These are phyloP conservation scores for Ophraella communa DNA, from an alignment of 2,888 invertebrate species.

Conservation along the genomic window DNA sequence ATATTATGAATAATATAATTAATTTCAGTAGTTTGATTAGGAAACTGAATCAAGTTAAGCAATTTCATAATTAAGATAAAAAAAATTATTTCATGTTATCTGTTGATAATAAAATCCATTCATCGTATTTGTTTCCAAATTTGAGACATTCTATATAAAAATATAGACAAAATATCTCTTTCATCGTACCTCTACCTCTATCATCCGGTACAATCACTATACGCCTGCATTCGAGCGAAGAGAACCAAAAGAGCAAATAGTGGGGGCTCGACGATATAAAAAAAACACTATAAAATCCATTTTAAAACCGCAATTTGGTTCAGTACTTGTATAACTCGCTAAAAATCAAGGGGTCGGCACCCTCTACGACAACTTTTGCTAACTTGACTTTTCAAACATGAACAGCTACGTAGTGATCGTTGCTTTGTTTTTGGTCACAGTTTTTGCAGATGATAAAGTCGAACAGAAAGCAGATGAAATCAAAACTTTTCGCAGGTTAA, in stretches of 20 bases:
- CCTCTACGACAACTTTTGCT: slow-evolving; percentile 11
- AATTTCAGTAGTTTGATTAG: no score
- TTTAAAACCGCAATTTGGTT: neutral
- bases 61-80: no score
- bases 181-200: slow-evolving; percentile 5
- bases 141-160: no score
- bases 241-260: slow-evolving; percentile 1
- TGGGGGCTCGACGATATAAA: neutral
- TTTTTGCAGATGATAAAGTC: slow-evolving; percentile 47
- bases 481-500: slow-evolving; percentile 80
- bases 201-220: neutral
- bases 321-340: slow-evolving; percentile 8
- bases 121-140: no score
- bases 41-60: no score
- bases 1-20: no score
- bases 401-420: slow-evolving; percentile 62
- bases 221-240: slow-evolving; percentile 15
- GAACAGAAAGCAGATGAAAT: slow-evolving; percentile 59
- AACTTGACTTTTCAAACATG: slow-evolving; percentile 57
- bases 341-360: slow-evolving; percentile 22
- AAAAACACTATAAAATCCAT: slow-evolving; percentile 17
- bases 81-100: no score
- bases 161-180: slow-evolving; percentile 10
- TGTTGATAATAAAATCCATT: neutral
- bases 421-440: slow-evolving; percentile 64